Evolutionary conservation across 2,888 invertebrate genomes (phyloP), one percentile per base, ranked within the genome.

Genomic region (Ichneumon xanthorius): DNA sequence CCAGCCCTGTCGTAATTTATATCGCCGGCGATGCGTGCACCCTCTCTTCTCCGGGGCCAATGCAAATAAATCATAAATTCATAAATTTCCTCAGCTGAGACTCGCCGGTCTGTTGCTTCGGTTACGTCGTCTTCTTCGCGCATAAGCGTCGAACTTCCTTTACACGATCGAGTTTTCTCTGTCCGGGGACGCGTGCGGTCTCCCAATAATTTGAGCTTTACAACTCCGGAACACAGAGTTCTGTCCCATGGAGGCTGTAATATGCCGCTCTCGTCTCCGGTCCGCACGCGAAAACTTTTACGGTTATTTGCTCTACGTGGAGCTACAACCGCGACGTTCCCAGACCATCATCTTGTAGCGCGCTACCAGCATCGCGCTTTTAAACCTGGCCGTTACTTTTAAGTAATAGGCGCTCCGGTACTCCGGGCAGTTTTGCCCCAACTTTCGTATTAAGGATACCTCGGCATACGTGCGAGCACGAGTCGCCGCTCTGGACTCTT

Each of bases 21-120:
- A 90, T 90, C 87, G 90, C 85, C 89, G 86, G 83, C 84, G 81
- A 86, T 87, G 63, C 53, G 58, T 75, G 61, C 71, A 71, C 65
- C 63, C 80, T 84, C 26, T 61, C 37, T 61, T 79, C 72, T 50
- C 55, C 55, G 65, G 67, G 72, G 61, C 70, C 88, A 89, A 89
- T 85, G 88, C 89, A 89, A 91, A 92, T 92, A 91, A 92, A 92
- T 92, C 92, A 90, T 90, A 89, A 91, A 92, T 92, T 91, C 90
- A 90, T 89, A 89, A 89, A 90, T 89, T 87, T 80, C 82, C 30
- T 48, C 19, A 16, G 72, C 77, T 58, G 48, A 22, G 33, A 45
- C 50, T 33, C 53, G 72, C 48, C 22, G 40, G 53, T 58, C 26
- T 19, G 71, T 50, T 50, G 16, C 68, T 22, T 26, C 53, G 53